Conservation (phyloP, 1,140 invertebrate genomes). For the Drosophila melanica region DNA sequence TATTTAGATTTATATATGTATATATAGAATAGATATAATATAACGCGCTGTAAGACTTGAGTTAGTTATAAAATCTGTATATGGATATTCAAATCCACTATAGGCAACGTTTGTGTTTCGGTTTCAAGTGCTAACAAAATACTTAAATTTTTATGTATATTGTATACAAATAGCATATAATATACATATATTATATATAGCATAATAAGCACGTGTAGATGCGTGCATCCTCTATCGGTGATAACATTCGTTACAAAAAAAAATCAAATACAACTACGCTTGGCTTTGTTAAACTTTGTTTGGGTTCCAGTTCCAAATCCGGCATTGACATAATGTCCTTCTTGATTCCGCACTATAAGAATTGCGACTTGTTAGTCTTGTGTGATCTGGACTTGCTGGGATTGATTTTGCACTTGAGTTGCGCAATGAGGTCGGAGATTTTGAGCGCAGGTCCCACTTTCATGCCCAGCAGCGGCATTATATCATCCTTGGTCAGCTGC, state of each 20-base stretch:
- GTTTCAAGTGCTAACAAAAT: conserved; percentile 76
- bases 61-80: conserved; percentile 73
- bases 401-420: conserved; percentile 87
- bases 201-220: conserved; percentile 50
- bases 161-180: conserved; percentile 12
- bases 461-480: conserved; percentile 94
- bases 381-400: conserved; percentile 78
- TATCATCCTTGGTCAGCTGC: conserved; percentile 93
- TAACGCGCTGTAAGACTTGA: conserved; percentile 76
- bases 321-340: conserved; percentile 4
- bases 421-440: conserved; percentile 95
- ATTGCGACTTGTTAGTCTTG: conserved; percentile 79
- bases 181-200: conserved; percentile 7
- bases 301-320: not conserved
- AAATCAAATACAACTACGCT: conserved; percentile 27
- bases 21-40: conserved; percentile 57
- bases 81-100: conserved; percentile 60
- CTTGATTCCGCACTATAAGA: conserved; percentile 77
- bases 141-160: conserved; percentile 55
- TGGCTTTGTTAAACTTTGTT: conserved; percentile 26
- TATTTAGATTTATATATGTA: conserved; percentile 36
- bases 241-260: conserved; percentile 56
- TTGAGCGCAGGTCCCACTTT: conserved; percentile 97
- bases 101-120: conserved; percentile 79
- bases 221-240: conserved; percentile 47